These are phyloP conservation scores for Anthonomus grandis DNA, from an alignment of 1,140 invertebrate species.

Conservation along the genomic window DNA sequence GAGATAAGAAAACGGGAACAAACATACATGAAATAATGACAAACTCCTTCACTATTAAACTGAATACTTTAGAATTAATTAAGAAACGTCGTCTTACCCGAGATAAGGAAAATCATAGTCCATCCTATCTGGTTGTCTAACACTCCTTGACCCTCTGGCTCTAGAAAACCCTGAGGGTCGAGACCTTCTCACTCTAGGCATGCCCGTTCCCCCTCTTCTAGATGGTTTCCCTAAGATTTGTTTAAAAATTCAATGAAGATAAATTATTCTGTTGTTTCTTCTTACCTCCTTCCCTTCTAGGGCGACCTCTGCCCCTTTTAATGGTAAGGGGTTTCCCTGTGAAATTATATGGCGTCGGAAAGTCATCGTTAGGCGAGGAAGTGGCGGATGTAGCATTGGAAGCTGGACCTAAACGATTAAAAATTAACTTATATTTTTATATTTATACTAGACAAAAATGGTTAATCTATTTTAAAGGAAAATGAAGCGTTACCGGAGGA, in stretches of 20 bases:
- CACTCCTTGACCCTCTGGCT: slow-evolving; percentile 51
- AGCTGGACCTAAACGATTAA: slow-evolving; percentile 48
- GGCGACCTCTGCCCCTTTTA: slow-evolving; percentile 66
- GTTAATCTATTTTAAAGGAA: neutral
- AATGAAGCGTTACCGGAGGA: slow-evolving; percentile 38
- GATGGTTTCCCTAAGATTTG: slow-evolving; percentile 44
- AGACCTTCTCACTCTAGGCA: slow-evolving; percentile 46
- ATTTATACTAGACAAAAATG: neutral
- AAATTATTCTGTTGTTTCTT: neutral
- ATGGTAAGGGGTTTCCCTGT: slow-evolving; percentile 59
- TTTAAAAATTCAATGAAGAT: slow-evolving; percentile 1
- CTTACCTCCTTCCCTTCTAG: slow-evolving; percentile 63
- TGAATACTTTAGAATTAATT: no score
- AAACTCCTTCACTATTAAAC: no score
- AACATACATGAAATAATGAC: no score
- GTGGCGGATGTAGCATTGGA: slow-evolving; percentile 57
- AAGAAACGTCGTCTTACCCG: no score
- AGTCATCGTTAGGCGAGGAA: slow-evolving; percentile 55
- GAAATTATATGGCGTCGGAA: slow-evolving; percentile 49
- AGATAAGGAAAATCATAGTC: slow-evolving; percentile 55
- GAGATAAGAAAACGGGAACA: no score
- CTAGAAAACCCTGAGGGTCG: slow-evolving; percentile 47
- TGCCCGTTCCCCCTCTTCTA: slow-evolving; percentile 32
- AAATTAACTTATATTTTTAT: neutral
- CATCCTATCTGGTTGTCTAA: slow-evolving; percentile 54